Evolutionary conservation across 1,140 invertebrate genomes (phyloP).

Genomic region (Holcopasites calliopsidis): DNA sequence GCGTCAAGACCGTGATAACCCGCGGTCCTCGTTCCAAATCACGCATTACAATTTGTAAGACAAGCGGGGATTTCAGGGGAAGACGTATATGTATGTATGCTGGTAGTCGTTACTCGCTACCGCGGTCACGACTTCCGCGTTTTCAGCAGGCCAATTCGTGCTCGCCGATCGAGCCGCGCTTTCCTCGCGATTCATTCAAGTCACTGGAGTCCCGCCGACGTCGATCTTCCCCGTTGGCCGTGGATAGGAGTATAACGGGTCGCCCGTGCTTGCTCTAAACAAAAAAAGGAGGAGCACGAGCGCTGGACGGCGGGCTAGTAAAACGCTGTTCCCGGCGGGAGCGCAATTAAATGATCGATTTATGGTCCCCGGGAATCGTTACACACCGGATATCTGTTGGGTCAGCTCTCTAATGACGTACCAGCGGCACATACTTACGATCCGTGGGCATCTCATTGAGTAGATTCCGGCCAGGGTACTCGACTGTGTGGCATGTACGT

Average conservation of each 20-base stretch:
- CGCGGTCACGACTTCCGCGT: constrained; percentile 52
- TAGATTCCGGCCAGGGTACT: constrained; percentile 1
- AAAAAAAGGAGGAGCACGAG: not conserved
- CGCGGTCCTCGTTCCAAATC: not conserved
- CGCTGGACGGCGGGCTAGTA: constrained; percentile 40
- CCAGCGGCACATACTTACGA: constrained; percentile 44
- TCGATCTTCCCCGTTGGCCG: constrained; percentile 48
- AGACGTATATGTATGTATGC: constrained; percentile 30
- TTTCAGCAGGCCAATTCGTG: constrained; percentile 41
- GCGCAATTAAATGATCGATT: constrained; percentile 74
- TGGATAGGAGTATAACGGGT: constrained; percentile 44
- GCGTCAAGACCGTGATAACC: not conserved
- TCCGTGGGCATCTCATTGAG: constrained; percentile 1
- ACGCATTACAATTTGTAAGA: constrained; percentile 22
- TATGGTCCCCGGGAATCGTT: constrained; percentile 70
- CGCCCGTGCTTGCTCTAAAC: not conserved
- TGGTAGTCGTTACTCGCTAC: constrained; percentile 28
- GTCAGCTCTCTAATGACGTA: constrained; percentile 63
- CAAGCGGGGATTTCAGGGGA: constrained; percentile 6
- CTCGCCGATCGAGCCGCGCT: constrained; percentile 36
- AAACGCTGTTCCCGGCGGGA: constrained; percentile 59
- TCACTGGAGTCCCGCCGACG: constrained; percentile 37
- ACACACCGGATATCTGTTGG: constrained; percentile 63
- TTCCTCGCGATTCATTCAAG: constrained; percentile 49
- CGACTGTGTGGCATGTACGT: not conserved